Percentiles rank a stretch among this genome's conserved stretches.
Evolutionary conservation across 2,113 vertebrate genomes (phyloP).

Genomic region (Smithornis capensis): DNA sequence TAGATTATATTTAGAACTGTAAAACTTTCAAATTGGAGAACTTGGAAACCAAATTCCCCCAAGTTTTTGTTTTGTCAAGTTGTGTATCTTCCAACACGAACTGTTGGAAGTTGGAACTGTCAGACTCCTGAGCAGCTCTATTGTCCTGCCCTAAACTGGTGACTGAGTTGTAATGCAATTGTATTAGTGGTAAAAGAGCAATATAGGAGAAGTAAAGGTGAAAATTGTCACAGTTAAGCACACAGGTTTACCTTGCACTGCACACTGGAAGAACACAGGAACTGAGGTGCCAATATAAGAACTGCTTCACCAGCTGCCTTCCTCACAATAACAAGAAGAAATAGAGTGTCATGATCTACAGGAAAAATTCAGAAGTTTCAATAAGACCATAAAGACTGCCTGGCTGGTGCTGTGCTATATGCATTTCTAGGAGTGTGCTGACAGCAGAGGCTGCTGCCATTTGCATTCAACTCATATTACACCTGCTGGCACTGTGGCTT

Average conservation of each 20-base stretch:
- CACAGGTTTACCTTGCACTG: neutral
- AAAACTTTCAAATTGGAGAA: neutral
- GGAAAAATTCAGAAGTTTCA: neutral
- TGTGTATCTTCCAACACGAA: neutral
- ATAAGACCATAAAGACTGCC: neutral
- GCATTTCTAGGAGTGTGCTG: neutral
- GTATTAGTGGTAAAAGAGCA: neutral
- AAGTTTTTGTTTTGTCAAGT: neutral
- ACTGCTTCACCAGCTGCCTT: neutral
- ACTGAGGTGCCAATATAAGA: neutral
- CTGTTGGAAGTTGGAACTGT: neutral
- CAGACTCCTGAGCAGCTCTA: neutral
- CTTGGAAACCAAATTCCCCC: neutral
- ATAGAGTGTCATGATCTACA: neutral
- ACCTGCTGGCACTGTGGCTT: neutral
- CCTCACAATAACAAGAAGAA: neutral
- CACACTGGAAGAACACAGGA: neutral
- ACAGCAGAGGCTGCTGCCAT: neutral
- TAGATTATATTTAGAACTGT: neutral
- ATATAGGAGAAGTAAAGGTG: neutral
- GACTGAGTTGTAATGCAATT: neutral
- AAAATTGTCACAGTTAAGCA: neutral
- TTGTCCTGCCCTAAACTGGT: neutral
- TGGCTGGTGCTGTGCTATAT: accelerated
- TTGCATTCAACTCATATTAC: neutral